These are phyloP conservation scores for Eleutherodactylus coqui DNA, from an alignment of 2,797 vertebrate genomes.

Conservation along the genomic window DNA sequence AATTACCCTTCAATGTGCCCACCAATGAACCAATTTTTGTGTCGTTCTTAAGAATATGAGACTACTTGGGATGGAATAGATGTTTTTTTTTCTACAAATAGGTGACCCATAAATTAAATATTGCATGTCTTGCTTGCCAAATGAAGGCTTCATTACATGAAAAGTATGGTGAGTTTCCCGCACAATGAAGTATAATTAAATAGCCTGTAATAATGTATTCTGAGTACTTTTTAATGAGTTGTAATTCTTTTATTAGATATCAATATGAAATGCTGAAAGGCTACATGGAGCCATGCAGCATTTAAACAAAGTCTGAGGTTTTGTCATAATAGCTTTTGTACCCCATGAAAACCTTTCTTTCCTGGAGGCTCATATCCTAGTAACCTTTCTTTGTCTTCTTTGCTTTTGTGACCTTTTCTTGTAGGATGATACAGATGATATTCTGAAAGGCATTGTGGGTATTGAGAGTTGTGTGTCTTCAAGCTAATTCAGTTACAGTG, in stretches of 20 bases:
- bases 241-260: conserved; percentile 55
- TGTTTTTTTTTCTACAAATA: background rate
- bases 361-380: conserved; percentile 36
- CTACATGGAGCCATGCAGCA: conserved; percentile 40
- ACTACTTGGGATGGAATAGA: background rate
- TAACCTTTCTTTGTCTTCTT: conserved; percentile 59
- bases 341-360: conserved; percentile 1
- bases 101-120: background rate
- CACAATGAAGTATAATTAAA: conserved; percentile 35
- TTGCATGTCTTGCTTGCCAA: background rate
- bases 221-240: conserved; percentile 55
- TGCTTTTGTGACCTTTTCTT: conserved; percentile 53
- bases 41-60: background rate
- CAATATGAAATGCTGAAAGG: conserved; percentile 29
- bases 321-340: conserved; percentile 27
- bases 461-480: conserved; percentile 36
- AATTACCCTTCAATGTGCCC: no score
- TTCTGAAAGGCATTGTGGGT: conserved; percentile 38
- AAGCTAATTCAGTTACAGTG: conserved; percentile 32
- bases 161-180: conserved; percentile 11
- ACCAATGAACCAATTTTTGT: background rate
- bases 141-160: conserved; percentile 1
- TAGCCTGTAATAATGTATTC: conserved; percentile 38
- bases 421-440: conserved; percentile 42
- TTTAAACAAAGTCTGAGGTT: conserved; percentile 41